Base-by-base conservation (phyloP, 2,888 invertebrate species). In the Stenodera caucasica region DNA sequence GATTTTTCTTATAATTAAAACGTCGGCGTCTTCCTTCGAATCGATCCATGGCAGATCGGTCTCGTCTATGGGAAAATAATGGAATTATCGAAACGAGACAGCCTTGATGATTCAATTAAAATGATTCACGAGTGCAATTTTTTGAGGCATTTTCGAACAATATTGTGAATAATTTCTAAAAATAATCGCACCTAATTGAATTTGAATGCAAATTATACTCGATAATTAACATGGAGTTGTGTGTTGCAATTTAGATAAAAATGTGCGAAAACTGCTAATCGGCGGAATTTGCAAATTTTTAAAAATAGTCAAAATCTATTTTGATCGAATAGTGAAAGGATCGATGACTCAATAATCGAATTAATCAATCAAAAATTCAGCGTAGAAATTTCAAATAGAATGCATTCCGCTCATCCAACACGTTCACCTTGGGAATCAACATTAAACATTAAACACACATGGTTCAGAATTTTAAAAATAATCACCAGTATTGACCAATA, bases 1-100 rank as follows among this genome's bases (percentile, higher is more conserved):
- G 60, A 94, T 88, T 60, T 84, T 83, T 69, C 87, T 83, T 7
- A 94, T 86, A 11, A 88, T 86, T 57, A 93, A 81, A 58, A 92
- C 88, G 40, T 74, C 73, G 7, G 71, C 67, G 55, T 74, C 72
- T 37, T 72, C 63, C 57, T 72, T 69, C 29, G 63, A 62, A 57
- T 70, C 71, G 37, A 67, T 68, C 51, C 61, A 63, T 29, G 71
- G 66, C 1, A 69, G 56, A 6, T 74, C 74, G 4, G 60, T 52
- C 49, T 62, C 61, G 26, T 71, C 68, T 66, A 53, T 6, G 56
- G 54, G n/a, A n/a, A n/a, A n/a, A n/a, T n/a, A n/a, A n/a, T n/a
- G n/a, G n/a, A n/a, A n/a, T n/a, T n/a, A n/a, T n/a, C n/a, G n/a
- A n/a, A n/a, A 61, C 45, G 32, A 53, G 54, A 54, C 55, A 57